These are phyloP conservation scores for Hyles euphorbiae DNA, from an alignment of 1,140 invertebrate species.

Conservation along the genomic window DNA sequence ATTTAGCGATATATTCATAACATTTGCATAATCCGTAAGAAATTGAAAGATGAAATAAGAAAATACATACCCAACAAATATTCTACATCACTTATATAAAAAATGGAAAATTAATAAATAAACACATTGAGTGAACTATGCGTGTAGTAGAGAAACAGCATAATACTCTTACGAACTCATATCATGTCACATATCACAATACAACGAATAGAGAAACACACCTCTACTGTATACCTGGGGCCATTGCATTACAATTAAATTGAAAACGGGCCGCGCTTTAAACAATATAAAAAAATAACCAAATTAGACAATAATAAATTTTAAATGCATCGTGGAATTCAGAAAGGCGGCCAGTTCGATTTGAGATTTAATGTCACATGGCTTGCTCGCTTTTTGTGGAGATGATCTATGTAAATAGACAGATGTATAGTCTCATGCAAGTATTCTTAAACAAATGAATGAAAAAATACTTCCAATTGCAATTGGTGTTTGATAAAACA, in stretches of 20 bases:
- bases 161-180: constrained; percentile 38
- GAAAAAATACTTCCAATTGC: too few species aligned
- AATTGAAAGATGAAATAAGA: too few species aligned
- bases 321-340: constrained; percentile 20
- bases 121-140: neutral
- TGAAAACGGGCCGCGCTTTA: constrained; percentile 17
- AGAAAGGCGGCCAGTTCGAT: constrained; percentile 27
- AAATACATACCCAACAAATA: too few species aligned
- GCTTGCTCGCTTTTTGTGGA: constrained; percentile 46
- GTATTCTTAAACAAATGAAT: too few species aligned
- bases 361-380: constrained; percentile 33
- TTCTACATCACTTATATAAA: too few species aligned
- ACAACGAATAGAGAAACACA: constrained; percentile 38
- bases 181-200: constrained; percentile 46
- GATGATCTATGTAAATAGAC: neutral
- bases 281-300: constrained; percentile 25
- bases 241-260: constrained; percentile 24
- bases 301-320: constrained; percentile 21
- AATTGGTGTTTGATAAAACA: too few species aligned
- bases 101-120: too few species aligned
- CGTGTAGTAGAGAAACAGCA: constrained; percentile 31
- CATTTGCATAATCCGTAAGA: too few species aligned
- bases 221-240: constrained; percentile 28
- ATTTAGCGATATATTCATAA: too few species aligned
- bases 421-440: too few species aligned